phyloP scores from a whole-genome alignment of 2,888 invertebrate species.

The Melangyna quadrimaculata region DNA sequence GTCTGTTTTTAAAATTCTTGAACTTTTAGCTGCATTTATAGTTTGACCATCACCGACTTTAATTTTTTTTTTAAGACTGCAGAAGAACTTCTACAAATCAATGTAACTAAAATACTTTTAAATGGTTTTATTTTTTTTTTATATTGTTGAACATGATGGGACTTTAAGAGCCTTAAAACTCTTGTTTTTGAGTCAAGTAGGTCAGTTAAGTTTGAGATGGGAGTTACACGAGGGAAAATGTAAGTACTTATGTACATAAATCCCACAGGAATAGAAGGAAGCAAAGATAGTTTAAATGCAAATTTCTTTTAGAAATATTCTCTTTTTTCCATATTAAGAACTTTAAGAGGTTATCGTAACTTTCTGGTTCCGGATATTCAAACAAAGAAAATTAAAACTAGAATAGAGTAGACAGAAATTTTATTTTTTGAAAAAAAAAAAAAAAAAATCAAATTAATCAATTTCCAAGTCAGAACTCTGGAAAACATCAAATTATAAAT shows the following conservation, averaged over 20 bases:
- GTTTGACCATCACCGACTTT: slow-evolving; percentile 15
- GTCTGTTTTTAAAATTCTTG: slow-evolving; percentile 4
- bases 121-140: not conserved
- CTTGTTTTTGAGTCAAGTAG: slow-evolving; percentile 23
- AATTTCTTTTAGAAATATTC: slow-evolving; percentile 1
- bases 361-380: too few species aligned
- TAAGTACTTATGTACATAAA: too few species aligned
- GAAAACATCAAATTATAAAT: too few species aligned
- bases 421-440: too few species aligned
- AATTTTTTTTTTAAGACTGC: not conserved
- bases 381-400: too few species aligned
- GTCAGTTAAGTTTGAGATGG: slow-evolving; percentile 19
- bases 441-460: too few species aligned
- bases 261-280: not conserved
- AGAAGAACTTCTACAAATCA: not conserved
- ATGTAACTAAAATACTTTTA: not conserved
- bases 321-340: not conserved
- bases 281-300: slow-evolving; percentile 35
- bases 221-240: not conserved
- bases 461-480: too few species aligned
- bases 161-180: not conserved
- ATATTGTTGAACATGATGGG: not conserved
- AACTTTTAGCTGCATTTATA: not conserved
- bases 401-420: too few species aligned
- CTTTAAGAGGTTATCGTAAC: not conserved